Base-by-base conservation (phyloP, 2,888 invertebrate genomes). In the Xylophagus ater region DNA sequence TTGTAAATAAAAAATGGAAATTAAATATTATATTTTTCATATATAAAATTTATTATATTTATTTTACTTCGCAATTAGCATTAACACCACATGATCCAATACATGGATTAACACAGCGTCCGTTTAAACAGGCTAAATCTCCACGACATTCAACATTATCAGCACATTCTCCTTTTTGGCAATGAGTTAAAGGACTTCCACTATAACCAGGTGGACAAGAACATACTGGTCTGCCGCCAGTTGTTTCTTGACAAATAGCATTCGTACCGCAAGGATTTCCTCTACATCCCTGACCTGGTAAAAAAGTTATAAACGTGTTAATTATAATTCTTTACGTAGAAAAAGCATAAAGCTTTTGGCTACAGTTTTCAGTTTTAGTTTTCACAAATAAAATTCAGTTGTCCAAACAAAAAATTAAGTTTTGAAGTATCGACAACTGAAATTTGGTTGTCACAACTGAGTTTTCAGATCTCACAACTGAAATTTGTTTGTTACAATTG, bases 31-130 rank as follows among this genome's bases (percentile, higher is more conserved):
- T 9, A n/a, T 19, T 15, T 9, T 17, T 34, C 25, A 21, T 15
- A 36, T 23, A 41, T n/a, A 31, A 20, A 37, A 33, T 12, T 33
- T 10, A 2, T 10, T 2, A 32, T 18, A 30, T 15, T 10, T 3
- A 36, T 56, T 65, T 62, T 42, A 82, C 81, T 44, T 81, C 76
- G 57, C 88, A 88, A 50, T 81, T 71, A 17, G 88, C 81, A 55
- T 81, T 81, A 20, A 66, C 51, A 10, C 86, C 87, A 51, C 88
- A 88, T 17, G 76, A 70, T 13, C 78, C 79, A 7, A 74, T 71
- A 53, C 88, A 88, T 3, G 85, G 83, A 61, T 85, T 81, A 36
- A 83, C 70, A 56, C 88, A 88, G 42, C 75, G 75, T 53, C 81
- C 81, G 58, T 81, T 78, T 42, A 75, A 73, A 57, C 88, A 89